Evolutionary conservation across 2,797 vertebrate genomes (phyloP).

Genomic region (Brachymystax lenok): DNA sequence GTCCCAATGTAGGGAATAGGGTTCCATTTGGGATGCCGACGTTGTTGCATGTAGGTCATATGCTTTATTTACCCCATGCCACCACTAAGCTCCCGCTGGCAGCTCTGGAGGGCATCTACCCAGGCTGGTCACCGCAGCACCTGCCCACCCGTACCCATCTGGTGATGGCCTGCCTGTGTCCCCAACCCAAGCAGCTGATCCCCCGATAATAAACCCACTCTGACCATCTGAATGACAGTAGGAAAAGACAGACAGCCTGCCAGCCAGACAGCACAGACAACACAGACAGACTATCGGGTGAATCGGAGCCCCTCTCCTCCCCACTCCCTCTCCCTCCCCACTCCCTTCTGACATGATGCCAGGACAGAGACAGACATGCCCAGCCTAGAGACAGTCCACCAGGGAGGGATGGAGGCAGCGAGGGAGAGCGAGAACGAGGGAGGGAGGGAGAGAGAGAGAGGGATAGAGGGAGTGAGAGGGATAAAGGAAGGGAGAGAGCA

Average conservation of each 20-base stretch:
- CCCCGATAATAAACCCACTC: background rate
- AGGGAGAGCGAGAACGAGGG: no score
- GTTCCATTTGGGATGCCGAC: no score
- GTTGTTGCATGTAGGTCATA: no score
- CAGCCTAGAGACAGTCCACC: conserved; percentile 2
- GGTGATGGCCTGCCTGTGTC: background rate
- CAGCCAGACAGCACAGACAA: background rate
- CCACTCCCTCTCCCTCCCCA: background rate
- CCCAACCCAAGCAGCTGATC: background rate
- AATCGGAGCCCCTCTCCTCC: background rate
- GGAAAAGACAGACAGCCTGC: background rate
- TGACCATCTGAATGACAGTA: background rate
- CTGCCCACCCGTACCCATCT: background rate
- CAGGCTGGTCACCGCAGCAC: background rate
- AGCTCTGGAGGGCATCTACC: background rate
- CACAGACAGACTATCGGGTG: background rate
- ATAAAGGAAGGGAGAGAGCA: no score
- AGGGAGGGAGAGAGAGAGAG: no score
- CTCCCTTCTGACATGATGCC: background rate
- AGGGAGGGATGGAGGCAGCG: no score
- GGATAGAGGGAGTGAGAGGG: no score
- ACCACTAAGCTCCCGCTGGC: no score
- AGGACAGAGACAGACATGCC: background rate
- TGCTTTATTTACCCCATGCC: no score
- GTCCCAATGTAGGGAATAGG: no score